Evolutionary conservation across 2,888 invertebrate species (phyloP), one percentile per base, ranked within the genome.

Genomic region (Epinotia nisella): DNA sequence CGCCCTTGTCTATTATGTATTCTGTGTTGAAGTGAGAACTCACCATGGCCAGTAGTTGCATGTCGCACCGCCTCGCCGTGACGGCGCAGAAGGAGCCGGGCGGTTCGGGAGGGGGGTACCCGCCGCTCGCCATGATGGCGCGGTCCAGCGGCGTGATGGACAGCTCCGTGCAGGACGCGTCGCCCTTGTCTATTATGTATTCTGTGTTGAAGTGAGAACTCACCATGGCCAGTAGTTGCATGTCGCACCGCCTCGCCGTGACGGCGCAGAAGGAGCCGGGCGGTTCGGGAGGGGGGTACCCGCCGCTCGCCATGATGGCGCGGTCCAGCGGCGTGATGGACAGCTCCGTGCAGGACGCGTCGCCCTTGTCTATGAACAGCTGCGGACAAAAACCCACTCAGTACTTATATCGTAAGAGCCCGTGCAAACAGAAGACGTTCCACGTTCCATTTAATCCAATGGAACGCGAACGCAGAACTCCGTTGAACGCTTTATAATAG

Each of bases 1-100:
- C 21, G 2, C 96, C 96, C 60, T 95, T 94, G 74, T 96, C 96
- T 58, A 96, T n/a, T n/a, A n/a, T n/a, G n/a, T n/a, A n/a, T n/a
- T n/a, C n/a, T 95, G 83, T 95, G 21, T 29, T 29, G n/a, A 7
- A 29, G 29, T 29, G 29, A 5, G 29, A 29, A 29, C 29, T 29
- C 29, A 29, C 95, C 90, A 97, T 97, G 81, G 96, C 96, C 10
- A 98, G 85, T 2, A 98, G 88, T 51, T 96, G 95, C 80, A 97
- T 92, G 85, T 98, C 98, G 10, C 98, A 96, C n/a, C 98, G 94
- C 21, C 97, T 94, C 0, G 97, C 97, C 0, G 97, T 96, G 39
- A 94, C 91, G 2, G 94, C 93, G 78, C 95, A 95, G 96, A 96
- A 79, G 80, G 90, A 53, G 81, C 92, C 75, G 82, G 93, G 81